These are phyloP conservation scores for Balaenoptera acutorostrata DNA, from an alignment of 2,113 vertebrate species.

Conservation along the genomic window DNA sequence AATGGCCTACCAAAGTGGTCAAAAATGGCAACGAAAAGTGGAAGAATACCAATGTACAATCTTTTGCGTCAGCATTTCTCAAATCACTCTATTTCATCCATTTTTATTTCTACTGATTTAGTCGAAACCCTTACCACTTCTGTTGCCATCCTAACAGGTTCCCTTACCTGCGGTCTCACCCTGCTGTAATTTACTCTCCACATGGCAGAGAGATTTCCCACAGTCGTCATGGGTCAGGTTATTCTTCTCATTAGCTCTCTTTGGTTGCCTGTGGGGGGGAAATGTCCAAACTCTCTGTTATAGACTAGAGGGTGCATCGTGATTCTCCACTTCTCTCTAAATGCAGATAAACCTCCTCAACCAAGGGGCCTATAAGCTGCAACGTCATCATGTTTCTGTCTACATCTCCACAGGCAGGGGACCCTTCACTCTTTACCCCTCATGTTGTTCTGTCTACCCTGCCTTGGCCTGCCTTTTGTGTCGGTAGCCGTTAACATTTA, in stretches of 20 bases:
- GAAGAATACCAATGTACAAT: background rate
- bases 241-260: background rate
- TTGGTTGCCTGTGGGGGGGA: background rate
- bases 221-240: background rate
- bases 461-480: background rate
- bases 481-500: accelerated
- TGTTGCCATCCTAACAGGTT: too few relatives aligned
- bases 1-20: background rate
- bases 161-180: accelerated
- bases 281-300: background rate
- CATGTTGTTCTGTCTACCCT: background rate
- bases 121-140: background rate
- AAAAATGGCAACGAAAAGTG: background rate
- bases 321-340: background rate
- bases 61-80: background rate
- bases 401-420: accelerated
- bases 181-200: background rate
- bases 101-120: background rate
- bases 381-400: accelerated
- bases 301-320: background rate
- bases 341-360: background rate
- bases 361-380: background rate
- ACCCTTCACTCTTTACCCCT: background rate
- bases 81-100: background rate
- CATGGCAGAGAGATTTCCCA: background rate